phyloP scores from a whole-genome alignment of 2,113 vertebrate species.

The Oenanthe melanoleuca region DNA sequence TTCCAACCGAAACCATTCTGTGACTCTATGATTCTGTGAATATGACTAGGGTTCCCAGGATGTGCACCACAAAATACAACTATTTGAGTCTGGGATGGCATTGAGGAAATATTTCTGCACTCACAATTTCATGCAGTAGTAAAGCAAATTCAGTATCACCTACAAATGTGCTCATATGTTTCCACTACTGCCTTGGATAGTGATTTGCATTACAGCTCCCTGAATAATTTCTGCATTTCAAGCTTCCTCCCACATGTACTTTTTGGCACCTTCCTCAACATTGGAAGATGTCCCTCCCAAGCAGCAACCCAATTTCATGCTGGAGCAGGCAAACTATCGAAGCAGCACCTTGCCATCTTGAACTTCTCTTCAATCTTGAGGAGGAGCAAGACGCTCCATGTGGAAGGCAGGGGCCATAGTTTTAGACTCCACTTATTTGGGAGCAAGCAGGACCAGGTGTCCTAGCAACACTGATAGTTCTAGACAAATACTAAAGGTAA shows the following conservation, averaged over 20 bases:
- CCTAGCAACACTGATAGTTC: background rate
- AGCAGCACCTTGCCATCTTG: background rate
- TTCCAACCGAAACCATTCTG: background rate
- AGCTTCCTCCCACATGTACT: background rate
- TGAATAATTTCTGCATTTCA: background rate
- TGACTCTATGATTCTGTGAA: background rate
- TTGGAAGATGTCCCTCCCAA: background rate
- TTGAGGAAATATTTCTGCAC: background rate
- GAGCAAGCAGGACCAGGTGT: background rate
- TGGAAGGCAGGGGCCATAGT: background rate
- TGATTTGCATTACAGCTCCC: background rate
- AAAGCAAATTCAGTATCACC: background rate
- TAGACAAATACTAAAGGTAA: background rate
- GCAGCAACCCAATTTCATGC: background rate
- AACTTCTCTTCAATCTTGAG: background rate
- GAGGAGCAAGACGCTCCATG: accelerated
- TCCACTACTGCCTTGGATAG: background rate
- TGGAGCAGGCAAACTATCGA: background rate
- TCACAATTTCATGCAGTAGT: background rate
- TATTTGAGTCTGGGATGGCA: background rate
- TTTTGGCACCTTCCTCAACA: background rate
- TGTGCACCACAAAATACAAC: background rate
- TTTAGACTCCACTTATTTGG: background rate
- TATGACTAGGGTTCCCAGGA: background rate
- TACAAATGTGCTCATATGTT: background rate